Evolutionary conservation across 2,888 invertebrate genomes (phyloP), one percentile per base, ranked within the genome.

Genomic region (Synanthedon vespiformis): DNA sequence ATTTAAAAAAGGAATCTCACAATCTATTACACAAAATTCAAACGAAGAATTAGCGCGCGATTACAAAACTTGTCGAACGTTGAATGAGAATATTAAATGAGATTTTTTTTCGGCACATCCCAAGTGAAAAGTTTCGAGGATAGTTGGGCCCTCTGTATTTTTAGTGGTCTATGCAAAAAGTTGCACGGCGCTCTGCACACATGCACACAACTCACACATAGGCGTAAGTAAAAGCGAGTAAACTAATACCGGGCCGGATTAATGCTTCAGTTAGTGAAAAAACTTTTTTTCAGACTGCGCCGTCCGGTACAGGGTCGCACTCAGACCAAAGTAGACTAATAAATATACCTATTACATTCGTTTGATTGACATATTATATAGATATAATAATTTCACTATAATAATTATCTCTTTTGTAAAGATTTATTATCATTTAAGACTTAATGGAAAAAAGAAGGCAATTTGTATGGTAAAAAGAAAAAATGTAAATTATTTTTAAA

Each of bases 261-360:
- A 87, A 87, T 87, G 86, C 87, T 86, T 86, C 87, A 88, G 87
- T 88, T 87, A 86, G 87, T 87, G 86, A 88, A 88, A 86, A 87
- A 88, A 84, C 77, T 83, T 87, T 87, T 22, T 87, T 87, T 86
- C 86, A 87, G 86, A 76, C 82, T 80, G 75, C 83, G 79, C 84
- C 84, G 86, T 77, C 83, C 85, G 77, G 63, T 63, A 57, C 87
- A 83, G 86, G 81, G 77, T 51, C 71, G 85, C 61, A 79, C 67
- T 82, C 61, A 62, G 64, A 44, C 44, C n/a, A 13, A 44, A n/a
- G 44, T 44, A 44, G 13, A 12, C 44, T 13, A 44, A 14, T 44
- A n/a, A 44, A 12, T 44, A 44, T 44, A 22, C 22, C 22, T 22
- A 34, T 34, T 34, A 34, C 34, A 34, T 34, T 34, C 8, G 10